Percentiles rank a stretch among this genome's conserved stretches.
Evolutionary conservation across 2,797 vertebrate species (phyloP).

Genomic region (Argentina silus): DNA sequence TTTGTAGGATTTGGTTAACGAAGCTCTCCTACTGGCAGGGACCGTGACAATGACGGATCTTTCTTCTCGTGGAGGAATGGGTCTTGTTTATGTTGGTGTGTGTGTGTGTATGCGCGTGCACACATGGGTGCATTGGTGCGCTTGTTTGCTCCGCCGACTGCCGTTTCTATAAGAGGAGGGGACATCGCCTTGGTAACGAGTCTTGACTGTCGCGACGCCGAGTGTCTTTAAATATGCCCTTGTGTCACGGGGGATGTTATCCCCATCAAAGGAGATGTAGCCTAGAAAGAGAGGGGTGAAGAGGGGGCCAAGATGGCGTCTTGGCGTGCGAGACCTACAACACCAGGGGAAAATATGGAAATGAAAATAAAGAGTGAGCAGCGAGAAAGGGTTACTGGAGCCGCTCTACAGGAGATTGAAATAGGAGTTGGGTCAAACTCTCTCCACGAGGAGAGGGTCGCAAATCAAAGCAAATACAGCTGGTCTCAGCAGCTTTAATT

Average conservation of each 20-base stretch:
- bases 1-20: conserved; percentile 56
- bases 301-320: conserved; percentile 6
- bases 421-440: conserved; percentile 9
- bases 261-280: conserved; percentile 7
- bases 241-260: neutral
- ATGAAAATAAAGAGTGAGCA: too few relatives aligned
- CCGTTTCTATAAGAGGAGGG: conserved; percentile 8
- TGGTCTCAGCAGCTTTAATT: neutral
- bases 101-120: conserved; percentile 27
- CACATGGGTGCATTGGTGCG: conserved; percentile 8
- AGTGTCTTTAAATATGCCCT: neutral
- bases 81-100: conserved; percentile 7
- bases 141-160: conserved; percentile 39
- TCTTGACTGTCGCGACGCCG: neutral
- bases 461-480: conserved; percentile 23
- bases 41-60: neutral
- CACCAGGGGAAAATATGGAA: too few relatives aligned
- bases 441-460: neutral
- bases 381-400: conserved; percentile 7
- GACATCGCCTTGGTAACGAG: neutral
- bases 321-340: conserved; percentile 15
- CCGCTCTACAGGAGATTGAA: conserved; percentile 24
- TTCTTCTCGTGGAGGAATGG: neutral
- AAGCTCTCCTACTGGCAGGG: conserved; percentile 18
- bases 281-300: neutral